Evolutionary conservation across 2,888 invertebrate species (phyloP).

Genomic region (Acleris cristana): DNA sequence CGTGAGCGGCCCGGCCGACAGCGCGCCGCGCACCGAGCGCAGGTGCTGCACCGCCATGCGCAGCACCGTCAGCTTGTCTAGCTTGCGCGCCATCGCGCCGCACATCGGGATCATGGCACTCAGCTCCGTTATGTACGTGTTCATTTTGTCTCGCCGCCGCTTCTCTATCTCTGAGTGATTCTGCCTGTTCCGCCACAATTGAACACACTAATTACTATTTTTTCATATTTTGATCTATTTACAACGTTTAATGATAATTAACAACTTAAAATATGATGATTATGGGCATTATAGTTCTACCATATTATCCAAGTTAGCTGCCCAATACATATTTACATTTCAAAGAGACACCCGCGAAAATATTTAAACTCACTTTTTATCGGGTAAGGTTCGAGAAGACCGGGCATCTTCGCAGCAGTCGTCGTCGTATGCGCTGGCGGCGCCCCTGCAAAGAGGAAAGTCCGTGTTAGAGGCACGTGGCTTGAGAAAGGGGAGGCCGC

Average conservation of each 20-base stretch:
- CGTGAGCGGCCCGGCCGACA: conserved; percentile 86
- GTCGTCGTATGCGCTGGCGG: conserved; percentile 85
- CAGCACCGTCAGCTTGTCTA: conserved; percentile 95
- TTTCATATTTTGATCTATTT: background rate
- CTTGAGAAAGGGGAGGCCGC: background rate
- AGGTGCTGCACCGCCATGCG: conserved; percentile 97
- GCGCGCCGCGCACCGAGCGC: conserved; percentile 85
- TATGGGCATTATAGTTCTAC: too few relatives aligned
- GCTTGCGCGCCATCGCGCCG: conserved; percentile 94
- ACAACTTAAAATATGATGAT: too few relatives aligned
- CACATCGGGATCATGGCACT: conserved; percentile 97
- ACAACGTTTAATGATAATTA: too few relatives aligned
- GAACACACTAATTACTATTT: background rate
- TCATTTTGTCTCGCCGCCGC: conserved; percentile 97
- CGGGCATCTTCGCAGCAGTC: conserved; percentile 88
- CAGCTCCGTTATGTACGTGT: conserved; percentile 95
- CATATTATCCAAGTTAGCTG: too few relatives aligned
- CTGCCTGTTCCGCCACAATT: conserved; percentile 85
- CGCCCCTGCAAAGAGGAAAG: conserved; percentile 62
- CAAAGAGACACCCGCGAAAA: background rate
- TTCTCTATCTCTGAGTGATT: conserved; percentile 99
- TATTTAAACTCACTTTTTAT: conserved; percentile 63
- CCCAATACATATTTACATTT: too few relatives aligned
- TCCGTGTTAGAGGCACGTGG: background rate
- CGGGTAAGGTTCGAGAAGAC: conserved; percentile 83